A percentile compares a stretch with the other conserved stretches of the same genome.
Evolutionary conservation across 2,888 invertebrate genomes (phyloP).

Genomic region (Chirona hameri): DNA sequence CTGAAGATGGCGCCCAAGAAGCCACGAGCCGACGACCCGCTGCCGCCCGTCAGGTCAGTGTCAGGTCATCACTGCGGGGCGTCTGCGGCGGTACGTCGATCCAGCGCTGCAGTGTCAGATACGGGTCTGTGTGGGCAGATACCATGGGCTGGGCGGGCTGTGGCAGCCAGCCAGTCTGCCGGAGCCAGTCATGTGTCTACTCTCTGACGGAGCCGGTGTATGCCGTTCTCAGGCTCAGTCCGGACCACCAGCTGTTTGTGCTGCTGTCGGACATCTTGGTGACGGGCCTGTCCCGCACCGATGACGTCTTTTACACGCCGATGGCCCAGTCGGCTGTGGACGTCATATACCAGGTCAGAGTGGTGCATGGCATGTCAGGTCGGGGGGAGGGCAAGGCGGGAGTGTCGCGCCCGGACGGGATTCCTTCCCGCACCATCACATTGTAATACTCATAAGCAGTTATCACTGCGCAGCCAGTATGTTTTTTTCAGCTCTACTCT

Average conservation of each 20-base stretch:
- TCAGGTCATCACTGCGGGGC: background rate
- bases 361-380: conserved; percentile 40
- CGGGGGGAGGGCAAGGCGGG: no score
- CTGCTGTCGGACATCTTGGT: conserved; percentile 52
- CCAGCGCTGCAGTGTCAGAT: no score
- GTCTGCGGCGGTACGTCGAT: no score
- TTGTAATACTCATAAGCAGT: no score
- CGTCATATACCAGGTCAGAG: conserved; percentile 55
- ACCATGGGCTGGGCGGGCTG: background rate
- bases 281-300: conserved; percentile 49
- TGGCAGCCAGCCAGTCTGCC: background rate
- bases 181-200: no score
- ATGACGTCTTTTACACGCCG: conserved; percentile 55
- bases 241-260: conserved; percentile 57
- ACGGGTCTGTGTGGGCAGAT: no score
- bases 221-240: conserved; percentile 47
- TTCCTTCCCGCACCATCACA: no score
- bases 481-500: no score
- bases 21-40: conserved; percentile 39
- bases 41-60: conserved; percentile 36
- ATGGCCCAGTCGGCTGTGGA: conserved; percentile 58
- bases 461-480: no score
- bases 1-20: conserved; percentile 49
- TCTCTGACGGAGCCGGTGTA: no score
- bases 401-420: no score